phyloP scores from a whole-genome alignment of 2,113 vertebrate species.

The Brienomyrus brachyistius region DNA sequence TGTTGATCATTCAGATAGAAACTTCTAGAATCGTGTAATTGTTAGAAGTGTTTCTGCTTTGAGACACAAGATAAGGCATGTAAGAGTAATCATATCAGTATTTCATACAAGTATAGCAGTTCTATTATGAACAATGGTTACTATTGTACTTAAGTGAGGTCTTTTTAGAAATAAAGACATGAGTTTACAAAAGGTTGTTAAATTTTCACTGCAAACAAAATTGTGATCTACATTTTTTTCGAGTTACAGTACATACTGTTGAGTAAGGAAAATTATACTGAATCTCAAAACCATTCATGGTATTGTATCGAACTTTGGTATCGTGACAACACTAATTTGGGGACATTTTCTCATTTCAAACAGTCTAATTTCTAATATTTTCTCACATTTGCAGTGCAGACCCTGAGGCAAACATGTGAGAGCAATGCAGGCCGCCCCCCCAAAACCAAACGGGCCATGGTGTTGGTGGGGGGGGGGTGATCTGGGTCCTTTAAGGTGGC shows the following conservation, averaged over 20 bases:
- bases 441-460: neutral
- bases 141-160: neutral
- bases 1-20: neutral
- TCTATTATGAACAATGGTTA: neutral
- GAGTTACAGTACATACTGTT: no score
- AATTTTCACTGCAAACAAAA: neutral
- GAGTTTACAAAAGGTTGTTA: neutral
- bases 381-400: neutral
- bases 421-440: neutral
- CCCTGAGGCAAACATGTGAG: neutral
- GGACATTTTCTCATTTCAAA: neutral
- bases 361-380: neutral
- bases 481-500: neutral
- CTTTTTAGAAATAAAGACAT: neutral
- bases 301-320: no score
- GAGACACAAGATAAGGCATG: neutral
- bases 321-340: neutral
- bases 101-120: neutral
- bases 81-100: neutral
- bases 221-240: no score
- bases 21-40: neutral
- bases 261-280: no score
- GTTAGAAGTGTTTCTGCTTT: neutral
- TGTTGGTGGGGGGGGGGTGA: neutral
- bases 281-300: no score